A percentile compares a stretch with the other conserved stretches of the same genome.
Conservation (phyloP, 2,888 invertebrate genomes). For the Colletes collaris region DNA sequence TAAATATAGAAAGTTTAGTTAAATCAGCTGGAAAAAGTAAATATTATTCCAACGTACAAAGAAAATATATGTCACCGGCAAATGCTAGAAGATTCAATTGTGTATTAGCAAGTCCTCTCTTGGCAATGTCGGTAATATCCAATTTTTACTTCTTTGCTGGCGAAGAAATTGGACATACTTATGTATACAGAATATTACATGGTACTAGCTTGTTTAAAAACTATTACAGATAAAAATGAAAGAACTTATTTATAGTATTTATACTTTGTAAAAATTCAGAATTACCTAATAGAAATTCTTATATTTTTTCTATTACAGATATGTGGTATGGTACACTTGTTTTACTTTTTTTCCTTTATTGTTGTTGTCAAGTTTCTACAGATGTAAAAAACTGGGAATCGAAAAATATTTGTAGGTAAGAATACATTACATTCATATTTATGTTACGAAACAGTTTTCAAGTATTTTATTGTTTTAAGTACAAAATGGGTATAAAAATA, state of each 20-base stretch:
- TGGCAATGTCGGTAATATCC: conserved; percentile 91
- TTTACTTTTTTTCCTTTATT: conserved; percentile 84
- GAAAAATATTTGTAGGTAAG: background rate
- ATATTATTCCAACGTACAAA: conserved; percentile 83
- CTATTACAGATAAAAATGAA: background rate
- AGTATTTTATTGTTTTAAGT: conserved; percentile 78
- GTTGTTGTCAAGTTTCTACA: conserved; percentile 85
- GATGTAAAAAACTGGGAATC: conserved; percentile 79
- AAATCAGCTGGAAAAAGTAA: conserved; percentile 83
- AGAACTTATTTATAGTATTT: conserved; percentile 39
- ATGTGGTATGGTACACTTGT: conserved; percentile 74
- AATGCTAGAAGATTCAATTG: conserved; percentile 88
- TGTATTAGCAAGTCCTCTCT: conserved; percentile 88
- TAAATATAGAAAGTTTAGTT: conserved; percentile 88
- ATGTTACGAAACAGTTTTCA: conserved; percentile 59
- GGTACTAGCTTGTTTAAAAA: conserved; percentile 80
- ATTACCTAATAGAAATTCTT: conserved; percentile 29
- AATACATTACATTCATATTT: conserved; percentile 26
- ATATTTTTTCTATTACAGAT: conserved; percentile 74
- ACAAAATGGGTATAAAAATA: conserved; percentile 82
- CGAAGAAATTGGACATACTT: conserved; percentile 89
- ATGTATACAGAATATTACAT: conserved; percentile 85
- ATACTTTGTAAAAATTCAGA: conserved; percentile 57
- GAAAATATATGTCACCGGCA: conserved; percentile 73
- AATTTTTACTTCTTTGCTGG: conserved; percentile 95